Evolutionary conservation across 1,140 invertebrate species (phyloP).

Genomic region (Pseudomyrmex gracilis): DNA sequence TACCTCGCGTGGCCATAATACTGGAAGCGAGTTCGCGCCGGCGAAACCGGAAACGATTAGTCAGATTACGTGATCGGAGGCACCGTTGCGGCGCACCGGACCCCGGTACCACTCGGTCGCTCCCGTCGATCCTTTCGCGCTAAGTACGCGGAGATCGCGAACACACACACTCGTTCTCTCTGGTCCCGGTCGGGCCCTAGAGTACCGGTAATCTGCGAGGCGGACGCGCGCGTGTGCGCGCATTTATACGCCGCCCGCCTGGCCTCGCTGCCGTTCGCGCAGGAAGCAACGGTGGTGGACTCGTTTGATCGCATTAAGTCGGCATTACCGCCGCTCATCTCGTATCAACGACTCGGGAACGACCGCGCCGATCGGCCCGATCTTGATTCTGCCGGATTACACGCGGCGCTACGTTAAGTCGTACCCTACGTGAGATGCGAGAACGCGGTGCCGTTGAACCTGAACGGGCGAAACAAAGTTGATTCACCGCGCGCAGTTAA

Average conservation of each 20-base stretch:
- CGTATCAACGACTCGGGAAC: constrained; percentile 51
- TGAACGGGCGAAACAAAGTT: constrained; percentile 7
- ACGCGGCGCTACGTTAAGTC: constrained; percentile 21
- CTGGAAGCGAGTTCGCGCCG: constrained; percentile 74
- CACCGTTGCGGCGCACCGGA: constrained; percentile 62
- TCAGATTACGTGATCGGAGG: constrained; percentile 79
- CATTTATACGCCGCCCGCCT: not conserved
- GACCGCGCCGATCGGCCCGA: constrained; percentile 14
- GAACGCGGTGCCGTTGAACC: constrained; percentile 9
- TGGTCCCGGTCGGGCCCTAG: not conserved
- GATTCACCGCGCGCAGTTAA: not conserved
- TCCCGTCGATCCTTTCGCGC: constrained; percentile 22
- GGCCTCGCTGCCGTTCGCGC: constrained; percentile 43
- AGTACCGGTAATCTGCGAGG: constrained; percentile 58
- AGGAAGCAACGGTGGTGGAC: constrained; percentile 54
- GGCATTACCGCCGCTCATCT: constrained; percentile 68
- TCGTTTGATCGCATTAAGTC: constrained; percentile 77
- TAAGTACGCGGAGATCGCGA: constrained; percentile 47
- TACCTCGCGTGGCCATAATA: constrained; percentile 78
- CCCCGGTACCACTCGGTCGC: constrained; percentile 55
- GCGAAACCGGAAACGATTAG: constrained; percentile 79
- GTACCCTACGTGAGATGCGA: not conserved
- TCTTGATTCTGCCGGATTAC: constrained; percentile 42
- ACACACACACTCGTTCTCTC: constrained; percentile 35
- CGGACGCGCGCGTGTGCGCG: too few relatives aligned